These are phyloP conservation scores for Indri indri DNA, from an alignment of 2,113 vertebrate genomes.

Conservation along the genomic window DNA sequence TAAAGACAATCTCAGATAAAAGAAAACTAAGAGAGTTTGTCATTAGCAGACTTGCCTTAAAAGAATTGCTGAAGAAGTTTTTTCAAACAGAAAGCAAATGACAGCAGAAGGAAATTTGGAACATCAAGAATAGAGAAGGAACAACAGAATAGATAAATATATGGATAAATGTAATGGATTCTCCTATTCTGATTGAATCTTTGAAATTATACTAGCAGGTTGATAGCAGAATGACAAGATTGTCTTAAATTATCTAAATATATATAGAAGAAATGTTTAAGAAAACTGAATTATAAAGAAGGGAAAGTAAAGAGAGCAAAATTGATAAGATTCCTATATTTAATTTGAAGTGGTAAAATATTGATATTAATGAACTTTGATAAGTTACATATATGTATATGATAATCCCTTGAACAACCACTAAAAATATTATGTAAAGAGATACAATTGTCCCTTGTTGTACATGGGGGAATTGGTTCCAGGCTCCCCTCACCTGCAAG, in stretches of 20 bases:
- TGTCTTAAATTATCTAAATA: not conserved
- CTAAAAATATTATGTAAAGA: not conserved
- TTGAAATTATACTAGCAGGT: not conserved
- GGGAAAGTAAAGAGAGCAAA: not conserved
- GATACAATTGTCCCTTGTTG: not conserved
- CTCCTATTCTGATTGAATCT: not conserved
- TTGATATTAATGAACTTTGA: not conserved
- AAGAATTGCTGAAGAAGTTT: not conserved
- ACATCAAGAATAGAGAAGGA: not conserved
- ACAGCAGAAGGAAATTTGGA: not conserved
- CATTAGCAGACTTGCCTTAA: not conserved
- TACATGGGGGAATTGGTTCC: not conserved
- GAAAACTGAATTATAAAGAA: not conserved
- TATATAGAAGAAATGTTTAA: not conserved
- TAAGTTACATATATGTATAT: not conserved
- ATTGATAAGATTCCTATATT: not conserved
- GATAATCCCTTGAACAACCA: not conserved
- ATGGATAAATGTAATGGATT: not conserved
- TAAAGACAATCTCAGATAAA: not conserved
- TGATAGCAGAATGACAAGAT: not conserved
- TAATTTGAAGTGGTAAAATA: not conserved
- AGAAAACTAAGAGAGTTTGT: conserved; percentile 3
- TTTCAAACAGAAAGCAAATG: not conserved
- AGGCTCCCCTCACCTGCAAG: not conserved
- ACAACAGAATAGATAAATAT: not conserved